Percentiles rank a stretch among this genome's conserved stretches.
Evolutionary conservation across 2,888 invertebrate genomes (phyloP).

Genomic region (Hyalella azteca): DNA sequence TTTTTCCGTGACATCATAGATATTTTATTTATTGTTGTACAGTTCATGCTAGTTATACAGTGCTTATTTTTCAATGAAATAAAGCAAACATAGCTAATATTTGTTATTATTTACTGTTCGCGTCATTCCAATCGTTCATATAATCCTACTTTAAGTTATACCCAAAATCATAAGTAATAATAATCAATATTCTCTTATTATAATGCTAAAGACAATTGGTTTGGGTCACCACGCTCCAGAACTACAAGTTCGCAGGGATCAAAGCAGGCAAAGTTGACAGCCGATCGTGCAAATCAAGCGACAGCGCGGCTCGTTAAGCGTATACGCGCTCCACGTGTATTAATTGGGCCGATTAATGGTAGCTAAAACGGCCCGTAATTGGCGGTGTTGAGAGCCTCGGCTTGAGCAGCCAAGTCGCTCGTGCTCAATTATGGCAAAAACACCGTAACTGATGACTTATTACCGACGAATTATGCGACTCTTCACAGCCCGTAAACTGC

Average conservation of each 20-base stretch:
- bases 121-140: too few species aligned
- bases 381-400: background rate
- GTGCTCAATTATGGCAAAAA: background rate
- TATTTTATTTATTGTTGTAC: too few species aligned
- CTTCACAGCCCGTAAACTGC: background rate
- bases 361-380: constrained; percentile 26
- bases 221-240: too few species aligned
- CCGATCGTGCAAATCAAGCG: background rate
- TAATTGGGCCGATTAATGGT: constrained; percentile 33
- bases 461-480: background rate
- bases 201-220: too few species aligned
- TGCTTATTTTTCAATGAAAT: too few species aligned
- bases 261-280: background rate
- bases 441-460: background rate
- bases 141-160: too few species aligned
- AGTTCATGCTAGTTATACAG: background rate
- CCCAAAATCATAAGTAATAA: too few species aligned
- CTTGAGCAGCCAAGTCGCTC: background rate
- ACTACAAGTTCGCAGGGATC: too few species aligned
- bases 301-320: background rate
- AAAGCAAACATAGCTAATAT: too few species aligned
- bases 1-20: too few species aligned
- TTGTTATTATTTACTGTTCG: too few species aligned
- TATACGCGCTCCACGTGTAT: background rate
- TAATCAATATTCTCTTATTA: too few species aligned